A percentile compares a stretch with the other conserved stretches of the same genome.
These are phyloP conservation scores for Caenorhabditis virilis DNA, from an alignment of 2,888 invertebrate genomes.

Conservation along the genomic window DNA sequence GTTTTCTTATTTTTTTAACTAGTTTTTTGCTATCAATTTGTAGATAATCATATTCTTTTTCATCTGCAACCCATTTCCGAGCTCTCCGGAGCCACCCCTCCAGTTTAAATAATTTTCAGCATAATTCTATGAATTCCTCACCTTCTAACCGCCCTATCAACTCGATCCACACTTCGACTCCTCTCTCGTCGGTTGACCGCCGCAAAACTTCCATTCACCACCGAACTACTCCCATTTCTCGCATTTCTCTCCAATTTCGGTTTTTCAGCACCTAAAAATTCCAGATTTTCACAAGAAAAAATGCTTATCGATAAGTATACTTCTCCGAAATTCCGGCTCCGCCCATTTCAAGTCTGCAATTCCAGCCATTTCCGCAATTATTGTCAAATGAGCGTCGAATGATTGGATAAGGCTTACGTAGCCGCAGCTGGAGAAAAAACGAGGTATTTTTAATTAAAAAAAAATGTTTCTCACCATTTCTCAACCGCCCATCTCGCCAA, in stretches of 20 bases:
- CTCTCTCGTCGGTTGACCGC: conserved; percentile 21
- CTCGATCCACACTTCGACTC: conserved; percentile 44
- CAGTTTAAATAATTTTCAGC: too few relatives aligned
- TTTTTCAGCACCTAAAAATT: too few relatives aligned
- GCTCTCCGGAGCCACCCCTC: too few relatives aligned
- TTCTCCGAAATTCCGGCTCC: too few relatives aligned
- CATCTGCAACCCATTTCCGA: too few relatives aligned
- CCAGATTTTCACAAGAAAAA: too few relatives aligned
- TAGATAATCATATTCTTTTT: too few relatives aligned
- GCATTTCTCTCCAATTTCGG: background rate
- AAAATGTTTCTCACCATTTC: conserved; percentile 49
- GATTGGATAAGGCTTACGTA: conserved; percentile 54
- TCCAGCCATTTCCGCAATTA: conserved; percentile 42
- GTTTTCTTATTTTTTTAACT: background rate
- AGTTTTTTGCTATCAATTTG: too few relatives aligned
- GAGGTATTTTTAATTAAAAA: background rate
- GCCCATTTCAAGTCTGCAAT: conserved; percentile 16
- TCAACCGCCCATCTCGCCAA: conserved; percentile 57
- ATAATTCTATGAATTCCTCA: too few relatives aligned
- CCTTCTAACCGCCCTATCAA: conserved; percentile 27
- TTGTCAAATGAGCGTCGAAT: conserved; percentile 50
- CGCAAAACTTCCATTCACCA: background rate
- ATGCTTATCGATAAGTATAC: too few relatives aligned
- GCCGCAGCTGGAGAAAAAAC: conserved; percentile 43
- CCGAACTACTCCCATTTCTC: background rate